Percentiles rank a stretch among this genome's conserved stretches.
Conservation (phyloP, 2,888 invertebrate species). For the Thera britannica region DNA sequence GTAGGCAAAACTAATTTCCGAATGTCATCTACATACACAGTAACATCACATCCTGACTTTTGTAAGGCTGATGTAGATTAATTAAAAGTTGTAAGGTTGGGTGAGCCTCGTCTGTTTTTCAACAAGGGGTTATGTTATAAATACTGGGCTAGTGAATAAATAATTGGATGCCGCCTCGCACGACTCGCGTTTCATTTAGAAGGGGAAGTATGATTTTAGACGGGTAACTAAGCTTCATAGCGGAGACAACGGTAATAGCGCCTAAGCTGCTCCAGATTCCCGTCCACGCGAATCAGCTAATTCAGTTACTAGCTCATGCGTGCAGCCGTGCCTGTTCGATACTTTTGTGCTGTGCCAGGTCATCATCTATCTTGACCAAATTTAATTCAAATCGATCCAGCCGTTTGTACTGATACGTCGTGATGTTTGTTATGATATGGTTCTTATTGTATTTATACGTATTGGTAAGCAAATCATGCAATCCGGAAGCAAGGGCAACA, state of each 20-base stretch:
- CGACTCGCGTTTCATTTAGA: slow-evolving; percentile 49
- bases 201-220: slow-evolving; percentile 50
- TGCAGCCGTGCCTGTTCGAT: no score
- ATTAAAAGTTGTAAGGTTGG: slow-evolving; percentile 30
- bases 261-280: slow-evolving; percentile 23
- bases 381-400: no score
- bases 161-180: slow-evolving; percentile 34
- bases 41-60: slow-evolving; percentile 9
- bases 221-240: slow-evolving; percentile 55
- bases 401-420: no score
- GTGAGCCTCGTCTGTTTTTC: slow-evolving; percentile 41
- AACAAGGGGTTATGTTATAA: slow-evolving; percentile 43
- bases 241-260: slow-evolving; percentile 45
- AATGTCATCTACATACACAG: slow-evolving; percentile 9
- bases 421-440: no score
- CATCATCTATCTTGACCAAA: no score
- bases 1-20: slow-evolving; percentile 19
- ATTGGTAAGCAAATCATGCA: not conserved
- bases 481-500: not conserved
- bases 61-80: slow-evolving; percentile 24
- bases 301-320: not conserved
- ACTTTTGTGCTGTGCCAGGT: no score
- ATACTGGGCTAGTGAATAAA: slow-evolving; percentile 41
- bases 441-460: not conserved
- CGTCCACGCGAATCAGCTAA: slow-evolving; percentile 1